Evolutionary conservation across 2,113 vertebrate genomes (phyloP).

Genomic region (Caretta caretta): DNA sequence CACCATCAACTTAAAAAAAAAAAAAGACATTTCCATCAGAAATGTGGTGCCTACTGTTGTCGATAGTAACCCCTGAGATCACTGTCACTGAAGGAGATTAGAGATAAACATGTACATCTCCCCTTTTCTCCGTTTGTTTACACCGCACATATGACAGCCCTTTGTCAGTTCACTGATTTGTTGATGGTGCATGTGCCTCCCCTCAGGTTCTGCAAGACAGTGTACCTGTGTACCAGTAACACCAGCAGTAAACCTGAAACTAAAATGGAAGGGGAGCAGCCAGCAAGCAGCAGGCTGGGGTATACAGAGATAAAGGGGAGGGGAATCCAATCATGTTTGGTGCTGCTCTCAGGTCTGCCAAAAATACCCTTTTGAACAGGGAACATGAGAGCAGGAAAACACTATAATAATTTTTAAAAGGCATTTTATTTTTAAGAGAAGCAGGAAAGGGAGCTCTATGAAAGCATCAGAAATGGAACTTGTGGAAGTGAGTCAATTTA

Average conservation of each 20-base stretch:
- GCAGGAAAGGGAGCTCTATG: not conserved
- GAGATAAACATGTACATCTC: conserved; percentile 11
- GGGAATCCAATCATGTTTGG: not conserved
- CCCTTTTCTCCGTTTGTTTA: not conserved
- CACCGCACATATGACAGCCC: not conserved
- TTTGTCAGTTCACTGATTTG: not conserved
- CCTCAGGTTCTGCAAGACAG: not conserved
- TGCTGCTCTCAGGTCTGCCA: not conserved
- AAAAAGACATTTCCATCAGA: conserved; percentile 76
- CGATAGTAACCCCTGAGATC: conserved; percentile 67
- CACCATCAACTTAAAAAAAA: conserved; percentile 73
- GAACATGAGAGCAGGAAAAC: not conserved
- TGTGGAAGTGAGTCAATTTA: not conserved
- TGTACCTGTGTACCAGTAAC: not conserved
- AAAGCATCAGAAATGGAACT: not conserved
- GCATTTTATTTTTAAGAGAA: fast-evolving
- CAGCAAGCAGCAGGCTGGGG: not conserved
- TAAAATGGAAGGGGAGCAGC: not conserved
- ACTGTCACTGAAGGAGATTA: conserved; percentile 60
- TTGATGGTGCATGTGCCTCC: fast-evolving
- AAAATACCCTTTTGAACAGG: conserved; percentile 2
- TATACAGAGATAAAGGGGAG: not conserved
- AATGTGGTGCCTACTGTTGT: conserved; percentile 64
- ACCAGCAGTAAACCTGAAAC: not conserved
- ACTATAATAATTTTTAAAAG: not conserved